A percentile compares a stretch with the other conserved stretches of the same genome.
Evolutionary conservation across 2,797 vertebrate species (phyloP).

Genomic region (Champsocephalus esox): DNA sequence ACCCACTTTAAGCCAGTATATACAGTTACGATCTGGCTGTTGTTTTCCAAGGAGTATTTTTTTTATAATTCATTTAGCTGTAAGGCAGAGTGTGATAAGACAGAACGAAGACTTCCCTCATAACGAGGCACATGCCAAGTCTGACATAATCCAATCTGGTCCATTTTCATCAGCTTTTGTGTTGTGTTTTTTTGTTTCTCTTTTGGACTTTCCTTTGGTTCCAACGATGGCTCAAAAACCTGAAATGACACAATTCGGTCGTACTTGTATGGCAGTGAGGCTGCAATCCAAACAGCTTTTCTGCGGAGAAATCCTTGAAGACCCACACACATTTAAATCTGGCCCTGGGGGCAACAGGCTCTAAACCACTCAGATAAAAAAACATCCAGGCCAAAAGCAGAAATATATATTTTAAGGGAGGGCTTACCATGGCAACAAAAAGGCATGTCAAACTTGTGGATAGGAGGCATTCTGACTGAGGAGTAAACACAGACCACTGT

Average conservation of each 20-base stretch:
- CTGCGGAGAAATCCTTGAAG: constrained; percentile 87
- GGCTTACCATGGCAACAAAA: constrained; percentile 87
- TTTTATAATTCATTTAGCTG: constrained; percentile 82
- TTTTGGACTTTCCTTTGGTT: constrained; percentile 89
- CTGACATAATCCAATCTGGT: constrained; percentile 90
- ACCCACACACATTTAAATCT: constrained; percentile 91
- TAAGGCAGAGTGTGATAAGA: constrained; percentile 88
- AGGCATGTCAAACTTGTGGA: constrained; percentile 87
- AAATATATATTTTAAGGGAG: constrained; percentile 87
- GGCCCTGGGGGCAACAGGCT: constrained; percentile 88
- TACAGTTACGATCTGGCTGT: constrained; percentile 82
- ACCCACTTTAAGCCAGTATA: constrained; percentile 78
- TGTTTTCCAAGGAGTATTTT: constrained; percentile 77
- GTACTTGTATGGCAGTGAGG: constrained; percentile 85
- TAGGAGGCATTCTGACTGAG: constrained; percentile 81
- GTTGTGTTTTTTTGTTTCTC: constrained; percentile 87
- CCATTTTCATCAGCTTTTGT: constrained; percentile 89
- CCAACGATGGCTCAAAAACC: constrained; percentile 86
- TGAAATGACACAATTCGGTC: constrained; percentile 90
- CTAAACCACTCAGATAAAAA: constrained; percentile 86
- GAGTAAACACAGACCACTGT: constrained; percentile 81
- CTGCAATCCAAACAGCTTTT: constrained; percentile 88
- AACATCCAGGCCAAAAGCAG: constrained; percentile 84
- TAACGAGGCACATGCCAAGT: constrained; percentile 85
- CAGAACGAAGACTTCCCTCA: constrained; percentile 85